A percentile compares a stretch with the other conserved stretches of the same genome.
Evolutionary conservation across 1,140 invertebrate genomes (phyloP).

Genomic region (Sminthurides bifidus): DNA sequence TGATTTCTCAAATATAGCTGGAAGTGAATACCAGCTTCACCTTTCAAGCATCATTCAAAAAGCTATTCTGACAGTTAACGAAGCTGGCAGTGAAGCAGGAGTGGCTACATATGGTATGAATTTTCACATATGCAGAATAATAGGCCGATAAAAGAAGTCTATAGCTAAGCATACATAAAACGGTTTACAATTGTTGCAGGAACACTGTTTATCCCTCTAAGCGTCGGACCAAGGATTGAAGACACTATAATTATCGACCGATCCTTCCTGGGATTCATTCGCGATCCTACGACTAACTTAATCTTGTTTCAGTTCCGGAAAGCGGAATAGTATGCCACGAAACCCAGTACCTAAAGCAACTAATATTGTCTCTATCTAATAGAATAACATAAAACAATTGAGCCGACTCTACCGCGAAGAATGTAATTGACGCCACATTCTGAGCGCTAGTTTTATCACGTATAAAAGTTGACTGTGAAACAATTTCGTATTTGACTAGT

Average conservation of each 20-base stretch:
- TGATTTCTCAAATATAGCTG: slow-evolving; percentile 12
- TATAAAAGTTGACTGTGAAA: no score
- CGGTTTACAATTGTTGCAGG: slow-evolving; percentile 4
- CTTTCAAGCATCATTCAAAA: slow-evolving; percentile 19
- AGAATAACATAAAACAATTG: no score
- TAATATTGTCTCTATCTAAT: no score
- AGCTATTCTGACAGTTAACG: slow-evolving; percentile 4
- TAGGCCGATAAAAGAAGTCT: no score
- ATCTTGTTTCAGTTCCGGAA: slow-evolving; percentile 17
- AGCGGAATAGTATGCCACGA: no score
- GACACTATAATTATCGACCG: slow-evolving; percentile 17
- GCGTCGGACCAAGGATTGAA: slow-evolving; percentile 20
- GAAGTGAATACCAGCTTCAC: not conserved
- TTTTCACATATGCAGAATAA: not conserved
- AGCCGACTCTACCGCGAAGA: no score
- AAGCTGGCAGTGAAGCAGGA: slow-evolving; percentile 15
- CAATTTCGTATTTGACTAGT: no score
- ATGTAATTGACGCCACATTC: no score
- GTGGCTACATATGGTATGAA: slow-evolving; percentile 13
- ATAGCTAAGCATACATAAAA: not conserved
- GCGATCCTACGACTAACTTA: slow-evolving; percentile 5
- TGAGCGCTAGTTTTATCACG: no score
- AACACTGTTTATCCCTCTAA: slow-evolving; percentile 22
- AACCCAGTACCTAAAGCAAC: no score
- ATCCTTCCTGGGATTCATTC: slow-evolving; percentile 25